These are phyloP conservation scores for Drosophila willistoni DNA, from an alignment of 1,140 invertebrate species.

Conservation along the genomic window DNA sequence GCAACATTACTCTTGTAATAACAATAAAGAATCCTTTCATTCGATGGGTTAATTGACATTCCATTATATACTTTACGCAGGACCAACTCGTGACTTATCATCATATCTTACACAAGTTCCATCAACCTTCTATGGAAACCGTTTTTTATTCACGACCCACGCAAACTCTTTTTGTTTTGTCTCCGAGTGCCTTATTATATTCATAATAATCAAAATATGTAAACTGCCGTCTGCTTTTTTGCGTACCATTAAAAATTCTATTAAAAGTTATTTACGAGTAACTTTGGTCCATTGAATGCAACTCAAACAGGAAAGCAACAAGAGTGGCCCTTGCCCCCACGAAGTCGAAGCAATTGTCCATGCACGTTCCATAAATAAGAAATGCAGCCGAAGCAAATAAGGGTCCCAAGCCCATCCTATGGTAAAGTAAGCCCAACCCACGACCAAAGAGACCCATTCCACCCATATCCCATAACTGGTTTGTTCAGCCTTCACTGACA, in stretches of 20 bases:
- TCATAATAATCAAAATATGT: conserved; percentile 7
- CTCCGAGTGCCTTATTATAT: neutral
- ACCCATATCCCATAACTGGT: too few relatives aligned
- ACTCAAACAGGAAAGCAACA: conserved; percentile 57
- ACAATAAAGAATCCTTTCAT: neutral
- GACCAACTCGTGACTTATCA: neutral
- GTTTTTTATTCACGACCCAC: neutral
- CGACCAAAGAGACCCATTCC: neutral
- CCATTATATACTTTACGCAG: neutral
- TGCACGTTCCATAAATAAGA: conserved; percentile 80
- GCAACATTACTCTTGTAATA: neutral
- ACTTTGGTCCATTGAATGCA: conserved; percentile 76
- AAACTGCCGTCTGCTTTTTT: neutral
- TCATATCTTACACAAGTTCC: neutral
- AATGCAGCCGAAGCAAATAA: conserved; percentile 65
- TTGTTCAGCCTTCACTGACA: conserved; percentile 57
- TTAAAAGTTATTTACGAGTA: conserved; percentile 79
- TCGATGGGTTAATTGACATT: neutral
- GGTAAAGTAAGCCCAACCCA: neutral
- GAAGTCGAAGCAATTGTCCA: conserved; percentile 63
- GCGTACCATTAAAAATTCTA: conserved; percentile 74
- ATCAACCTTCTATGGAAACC: neutral
- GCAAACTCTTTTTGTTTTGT: neutral
- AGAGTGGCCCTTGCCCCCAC: conserved; percentile 3
- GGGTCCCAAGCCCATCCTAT: conserved; percentile 13